Conservation (phyloP, 2,888 invertebrate species). For the Synanthedon vespiformis region DNA sequence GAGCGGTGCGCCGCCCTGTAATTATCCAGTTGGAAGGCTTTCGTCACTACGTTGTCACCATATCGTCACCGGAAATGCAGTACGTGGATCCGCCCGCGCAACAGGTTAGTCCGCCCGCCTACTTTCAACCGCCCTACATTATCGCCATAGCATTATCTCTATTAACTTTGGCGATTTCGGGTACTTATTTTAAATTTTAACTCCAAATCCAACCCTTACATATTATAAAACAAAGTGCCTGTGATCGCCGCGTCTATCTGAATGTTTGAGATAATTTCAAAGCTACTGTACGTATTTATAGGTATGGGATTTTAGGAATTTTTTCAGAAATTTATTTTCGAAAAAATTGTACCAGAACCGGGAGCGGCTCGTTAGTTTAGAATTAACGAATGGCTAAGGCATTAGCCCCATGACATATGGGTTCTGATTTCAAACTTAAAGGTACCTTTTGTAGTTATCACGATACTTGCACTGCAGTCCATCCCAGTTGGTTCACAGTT, state of each 20-base stretch:
- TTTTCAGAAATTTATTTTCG: no score
- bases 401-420: no score
- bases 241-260: no score
- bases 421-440: no score
- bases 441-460: no score
- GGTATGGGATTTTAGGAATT: neutral
- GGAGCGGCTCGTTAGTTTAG: no score
- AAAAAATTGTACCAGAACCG: no score
- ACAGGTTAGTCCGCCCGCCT: constrained; percentile 64
- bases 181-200: neutral
- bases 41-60: constrained; percentile 47
- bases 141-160: constrained; percentile 17
- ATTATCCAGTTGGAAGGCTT: constrained; percentile 59
- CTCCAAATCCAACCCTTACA: neutral
- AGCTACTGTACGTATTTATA: neutral
- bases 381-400: no score
- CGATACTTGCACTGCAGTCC: no score
- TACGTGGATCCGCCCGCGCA: constrained; percentile 66
- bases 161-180: neutral
- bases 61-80: constrained; percentile 58
- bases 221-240: no score
- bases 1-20: constrained; percentile 70
- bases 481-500: neutral
- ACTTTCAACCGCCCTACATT: constrained; percentile 25
- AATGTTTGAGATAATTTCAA: no score